These are phyloP conservation scores for Mesochorus sp. DNA, from an alignment of 2,888 invertebrate species.

Conservation along the genomic window DNA sequence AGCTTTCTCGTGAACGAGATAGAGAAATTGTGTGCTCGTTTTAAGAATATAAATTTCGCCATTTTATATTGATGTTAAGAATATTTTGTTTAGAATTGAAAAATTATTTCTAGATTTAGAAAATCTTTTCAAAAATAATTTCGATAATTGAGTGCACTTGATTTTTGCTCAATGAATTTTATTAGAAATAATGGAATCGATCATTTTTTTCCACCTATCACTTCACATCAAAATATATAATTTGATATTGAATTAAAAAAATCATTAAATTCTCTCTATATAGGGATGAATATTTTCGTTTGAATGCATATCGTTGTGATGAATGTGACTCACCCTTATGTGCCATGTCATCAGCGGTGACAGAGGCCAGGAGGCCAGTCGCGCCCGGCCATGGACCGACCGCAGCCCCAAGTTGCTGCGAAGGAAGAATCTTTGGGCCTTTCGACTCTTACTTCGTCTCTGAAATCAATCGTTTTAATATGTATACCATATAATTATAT, in stretches of 20 bases:
- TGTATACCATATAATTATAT: neutral
- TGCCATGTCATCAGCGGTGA: slow-evolving; percentile 92
- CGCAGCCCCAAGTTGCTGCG: slow-evolving; percentile 90
- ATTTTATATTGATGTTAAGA: slow-evolving; percentile 41
- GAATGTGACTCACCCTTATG: slow-evolving; percentile 89
- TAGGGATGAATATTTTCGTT: neutral
- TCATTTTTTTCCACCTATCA: too few relatives aligned
- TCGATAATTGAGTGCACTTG: too few relatives aligned
- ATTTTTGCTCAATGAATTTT: too few relatives aligned
- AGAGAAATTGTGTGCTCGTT: neutral
- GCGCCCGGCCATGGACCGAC: slow-evolving; percentile 93
- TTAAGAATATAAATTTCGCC: slow-evolving; percentile 12
- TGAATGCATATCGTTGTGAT: neutral
- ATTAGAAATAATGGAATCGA: too few relatives aligned
- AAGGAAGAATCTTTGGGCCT: slow-evolving; percentile 87
- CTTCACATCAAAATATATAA: too few relatives aligned
- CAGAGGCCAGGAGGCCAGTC: slow-evolving; percentile 83
- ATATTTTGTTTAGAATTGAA: neutral
- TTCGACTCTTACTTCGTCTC: slow-evolving; percentile 78
- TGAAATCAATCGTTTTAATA: too few relatives aligned
- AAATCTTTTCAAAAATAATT: too few relatives aligned
- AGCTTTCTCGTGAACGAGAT: neutral
- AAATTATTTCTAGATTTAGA: neutral
- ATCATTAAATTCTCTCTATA: neutral
- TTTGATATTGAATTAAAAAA: too few relatives aligned